Evolutionary conservation across 1,140 invertebrate genomes (phyloP).

Genomic region (Drosophila navojoa): DNA sequence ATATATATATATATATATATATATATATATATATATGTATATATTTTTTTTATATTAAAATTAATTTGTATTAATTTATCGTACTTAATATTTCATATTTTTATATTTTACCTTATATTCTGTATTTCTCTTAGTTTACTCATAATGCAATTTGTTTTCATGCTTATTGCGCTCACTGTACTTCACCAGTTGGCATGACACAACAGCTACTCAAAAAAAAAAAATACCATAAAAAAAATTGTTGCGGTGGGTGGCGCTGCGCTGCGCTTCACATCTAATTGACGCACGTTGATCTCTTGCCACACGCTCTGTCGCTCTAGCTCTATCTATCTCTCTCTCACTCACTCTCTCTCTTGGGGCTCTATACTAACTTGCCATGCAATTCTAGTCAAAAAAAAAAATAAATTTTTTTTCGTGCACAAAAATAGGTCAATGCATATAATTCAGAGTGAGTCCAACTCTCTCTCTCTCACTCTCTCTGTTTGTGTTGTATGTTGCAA

Average conservation of each 20-base stretch:
- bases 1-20: too few relatives aligned
- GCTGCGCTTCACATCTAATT: conserved; percentile 17
- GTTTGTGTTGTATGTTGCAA: conserved; percentile 64
- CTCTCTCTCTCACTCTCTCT: not conserved
- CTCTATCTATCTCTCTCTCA: conserved; percentile 1
- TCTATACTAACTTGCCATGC: conserved; percentile 29
- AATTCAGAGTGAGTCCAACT: conserved; percentile 42
- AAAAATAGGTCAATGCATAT: conserved; percentile 77
- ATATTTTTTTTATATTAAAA: too few relatives aligned
- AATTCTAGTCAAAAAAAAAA: conserved; percentile 54
- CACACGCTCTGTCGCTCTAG: conserved; percentile 2
- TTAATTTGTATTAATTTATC: too few relatives aligned
- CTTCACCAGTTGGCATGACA: conserved; percentile 1
- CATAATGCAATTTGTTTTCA: too few relatives aligned
- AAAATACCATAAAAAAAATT: conserved; percentile 1
- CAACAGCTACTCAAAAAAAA: conserved; percentile 13
- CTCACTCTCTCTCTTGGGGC: not conserved
- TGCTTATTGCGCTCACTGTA: conserved; percentile 1
- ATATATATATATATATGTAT: too few relatives aligned
- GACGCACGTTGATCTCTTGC: conserved; percentile 23
- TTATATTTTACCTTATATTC: too few relatives aligned
- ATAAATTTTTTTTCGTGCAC: conserved; percentile 49
- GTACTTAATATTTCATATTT: too few relatives aligned
- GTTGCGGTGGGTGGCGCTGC: conserved; percentile 35
- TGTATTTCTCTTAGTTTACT: too few relatives aligned